phyloP scores from a whole-genome alignment of 2,797 vertebrate species.

The Sebastes elongatus region DNA sequence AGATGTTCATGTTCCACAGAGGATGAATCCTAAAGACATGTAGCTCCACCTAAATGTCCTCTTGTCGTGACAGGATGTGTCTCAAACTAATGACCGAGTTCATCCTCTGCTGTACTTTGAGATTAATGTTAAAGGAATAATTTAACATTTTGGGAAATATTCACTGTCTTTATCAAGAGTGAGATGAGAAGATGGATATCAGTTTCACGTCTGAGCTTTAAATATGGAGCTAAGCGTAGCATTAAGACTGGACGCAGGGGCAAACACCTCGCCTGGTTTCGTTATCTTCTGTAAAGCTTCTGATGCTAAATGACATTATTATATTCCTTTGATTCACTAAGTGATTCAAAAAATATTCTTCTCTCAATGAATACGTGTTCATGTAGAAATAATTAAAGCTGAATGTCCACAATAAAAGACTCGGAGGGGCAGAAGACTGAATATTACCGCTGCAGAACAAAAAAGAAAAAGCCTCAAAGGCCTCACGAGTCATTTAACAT shows the following conservation, averaged over 20 bases:
- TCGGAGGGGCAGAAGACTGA: background rate
- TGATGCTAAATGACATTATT: background rate
- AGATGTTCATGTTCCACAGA: background rate
- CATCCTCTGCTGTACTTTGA: too few relatives aligned
- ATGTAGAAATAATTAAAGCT: background rate
- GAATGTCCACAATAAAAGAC: background rate
- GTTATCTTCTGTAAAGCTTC: background rate
- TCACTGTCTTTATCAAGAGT: rapidly evolving
- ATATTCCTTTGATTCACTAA: background rate
- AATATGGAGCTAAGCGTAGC: too few relatives aligned
- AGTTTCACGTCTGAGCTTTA: too few relatives aligned
- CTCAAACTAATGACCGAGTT: too few relatives aligned
- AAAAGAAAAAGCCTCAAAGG: constrained; percentile 26
- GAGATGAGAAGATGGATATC: too few relatives aligned
- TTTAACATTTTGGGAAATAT: too few relatives aligned
- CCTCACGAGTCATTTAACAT: constrained; percentile 17
- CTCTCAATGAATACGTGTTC: background rate
- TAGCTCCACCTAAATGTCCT: too few relatives aligned
- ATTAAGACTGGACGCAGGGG: too few relatives aligned
- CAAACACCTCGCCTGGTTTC: too few relatives aligned
- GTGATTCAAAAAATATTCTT: background rate
- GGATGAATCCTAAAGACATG: background rate
- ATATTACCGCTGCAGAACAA: background rate
- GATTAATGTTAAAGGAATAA: too few relatives aligned
- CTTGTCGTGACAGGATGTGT: too few relatives aligned